Evolutionary conservation across 2,797 vertebrate species (phyloP).

Genomic region (Melanitta fusca): DNA sequence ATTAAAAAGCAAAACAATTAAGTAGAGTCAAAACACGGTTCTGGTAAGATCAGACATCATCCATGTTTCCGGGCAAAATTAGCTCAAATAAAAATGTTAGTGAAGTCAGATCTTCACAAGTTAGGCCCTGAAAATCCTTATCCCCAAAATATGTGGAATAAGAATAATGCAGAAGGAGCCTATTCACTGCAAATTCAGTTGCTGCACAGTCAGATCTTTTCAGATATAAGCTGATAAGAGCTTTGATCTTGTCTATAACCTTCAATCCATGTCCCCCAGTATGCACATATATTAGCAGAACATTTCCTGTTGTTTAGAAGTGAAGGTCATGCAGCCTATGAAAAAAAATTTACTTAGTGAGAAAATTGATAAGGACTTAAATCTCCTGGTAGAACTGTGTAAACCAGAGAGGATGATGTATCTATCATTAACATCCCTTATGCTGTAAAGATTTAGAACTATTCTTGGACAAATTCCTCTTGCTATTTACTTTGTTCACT

Average conservation of each 20-base stretch:
- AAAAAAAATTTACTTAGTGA: not conserved
- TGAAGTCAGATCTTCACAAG: not conserved
- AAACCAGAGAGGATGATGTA: not conserved
- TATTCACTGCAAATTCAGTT: not conserved
- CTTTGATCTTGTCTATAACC: constrained; percentile 4
- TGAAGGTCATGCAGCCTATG: not conserved
- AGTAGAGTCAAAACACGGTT: constrained; percentile 14
- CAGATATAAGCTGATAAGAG: not conserved
- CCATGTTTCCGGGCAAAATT: not conserved
- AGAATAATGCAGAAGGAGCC: not conserved
- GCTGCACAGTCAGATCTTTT: not conserved
- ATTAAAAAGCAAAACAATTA: constrained; percentile 4
- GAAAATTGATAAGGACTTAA: not conserved
- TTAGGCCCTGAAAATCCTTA: not conserved
- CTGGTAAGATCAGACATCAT: not conserved
- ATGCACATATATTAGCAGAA: not conserved
- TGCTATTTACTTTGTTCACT: constrained; percentile 15
- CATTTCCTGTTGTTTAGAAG: not conserved
- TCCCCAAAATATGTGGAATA: not conserved
- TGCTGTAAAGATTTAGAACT: not conserved
- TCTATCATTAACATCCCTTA: not conserved
- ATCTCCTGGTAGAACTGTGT: not conserved
- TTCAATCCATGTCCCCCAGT: not conserved
- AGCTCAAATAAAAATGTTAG: not conserved
- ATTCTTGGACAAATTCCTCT: not conserved